Conservation (phyloP, 2,888 invertebrate species). For the Choreutis nemorana region DNA sequence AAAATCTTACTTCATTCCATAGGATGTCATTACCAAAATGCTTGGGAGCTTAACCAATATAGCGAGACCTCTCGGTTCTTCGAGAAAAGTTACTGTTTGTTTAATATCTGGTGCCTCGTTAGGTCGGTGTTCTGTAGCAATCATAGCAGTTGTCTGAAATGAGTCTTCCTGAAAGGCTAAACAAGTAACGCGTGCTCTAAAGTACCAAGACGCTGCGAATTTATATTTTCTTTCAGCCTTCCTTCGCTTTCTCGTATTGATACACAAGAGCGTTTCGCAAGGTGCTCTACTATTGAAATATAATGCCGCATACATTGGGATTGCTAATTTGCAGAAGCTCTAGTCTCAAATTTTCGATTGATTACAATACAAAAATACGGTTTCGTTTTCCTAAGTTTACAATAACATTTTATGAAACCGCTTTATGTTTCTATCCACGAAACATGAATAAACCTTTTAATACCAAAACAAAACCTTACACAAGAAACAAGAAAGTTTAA, state of each 20-base stretch:
- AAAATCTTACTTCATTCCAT: slow-evolving; percentile 44
- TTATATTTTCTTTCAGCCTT: slow-evolving; percentile 54
- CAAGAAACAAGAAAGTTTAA: too few relatives aligned
- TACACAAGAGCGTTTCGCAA: slow-evolving; percentile 8
- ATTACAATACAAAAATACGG: too few relatives aligned
- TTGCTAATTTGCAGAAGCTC: too few relatives aligned
- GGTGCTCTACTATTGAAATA: slow-evolving; percentile 25
- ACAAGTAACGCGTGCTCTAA: slow-evolving; percentile 63
- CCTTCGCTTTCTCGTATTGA: slow-evolving; percentile 29
- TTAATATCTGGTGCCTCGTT: slow-evolving; percentile 16
- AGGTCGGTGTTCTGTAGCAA: slow-evolving; percentile 48
- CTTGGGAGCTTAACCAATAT: slow-evolving; percentile 30
- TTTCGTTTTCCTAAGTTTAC: too few relatives aligned
- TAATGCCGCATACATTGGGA: too few relatives aligned
- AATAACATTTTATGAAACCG: too few relatives aligned
- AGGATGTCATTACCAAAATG: slow-evolving; percentile 33
- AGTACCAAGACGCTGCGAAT: slow-evolving; percentile 53
- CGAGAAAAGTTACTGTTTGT: slow-evolving; percentile 13
- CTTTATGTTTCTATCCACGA: too few relatives aligned
- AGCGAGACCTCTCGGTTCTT: slow-evolving; percentile 19
- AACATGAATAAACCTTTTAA: too few relatives aligned
- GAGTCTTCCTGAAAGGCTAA: slow-evolving; percentile 60
- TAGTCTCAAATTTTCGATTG: too few relatives aligned
- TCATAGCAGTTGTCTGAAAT: slow-evolving; percentile 61
- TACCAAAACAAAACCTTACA: too few relatives aligned